A percentile compares a stretch with the other conserved stretches of the same genome.
These are phyloP conservation scores for Lepidostoma basale DNA, from an alignment of 1,140 invertebrate genomes.

Conservation along the genomic window DNA sequence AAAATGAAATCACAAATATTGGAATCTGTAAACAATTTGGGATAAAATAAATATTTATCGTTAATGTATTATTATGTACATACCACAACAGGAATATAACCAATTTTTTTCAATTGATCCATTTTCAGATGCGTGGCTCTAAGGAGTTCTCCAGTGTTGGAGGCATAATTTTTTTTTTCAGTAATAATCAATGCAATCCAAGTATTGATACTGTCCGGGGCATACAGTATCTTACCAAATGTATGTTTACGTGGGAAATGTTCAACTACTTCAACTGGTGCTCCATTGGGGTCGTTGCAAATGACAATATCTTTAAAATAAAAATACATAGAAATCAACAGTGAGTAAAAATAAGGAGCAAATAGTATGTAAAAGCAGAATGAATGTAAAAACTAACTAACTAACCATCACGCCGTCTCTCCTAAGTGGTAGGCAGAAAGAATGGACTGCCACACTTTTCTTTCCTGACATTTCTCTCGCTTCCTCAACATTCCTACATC, in stretches of 20 bases:
- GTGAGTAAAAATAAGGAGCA: not conserved
- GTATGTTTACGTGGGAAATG: not conserved
- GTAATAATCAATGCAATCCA: not conserved
- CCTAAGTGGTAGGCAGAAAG: too few relatives aligned
- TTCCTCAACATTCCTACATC: too few relatives aligned
- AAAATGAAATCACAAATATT: too few relatives aligned
- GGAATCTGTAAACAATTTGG: not conserved
- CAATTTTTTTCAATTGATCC: slow-evolving; percentile 11
- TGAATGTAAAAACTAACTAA: not conserved
- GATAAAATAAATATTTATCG: not conserved
- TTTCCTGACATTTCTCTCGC: too few relatives aligned
- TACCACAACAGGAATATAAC: not conserved
- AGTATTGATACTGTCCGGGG: not conserved
- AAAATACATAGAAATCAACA: not conserved
- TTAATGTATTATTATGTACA: not conserved
- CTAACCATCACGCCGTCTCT: too few relatives aligned
- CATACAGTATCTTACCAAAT: not conserved
- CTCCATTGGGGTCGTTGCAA: not conserved
- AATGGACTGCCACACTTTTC: too few relatives aligned
- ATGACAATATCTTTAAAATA: slow-evolving; percentile 13
- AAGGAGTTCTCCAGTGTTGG: not conserved
- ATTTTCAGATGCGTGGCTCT: slow-evolving; percentile 2
- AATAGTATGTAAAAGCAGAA: not conserved
- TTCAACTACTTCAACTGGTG: not conserved
- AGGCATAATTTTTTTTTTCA: not conserved